Conservation (phyloP, 2,888 invertebrate genomes). For the Phorcus lineatus region DNA sequence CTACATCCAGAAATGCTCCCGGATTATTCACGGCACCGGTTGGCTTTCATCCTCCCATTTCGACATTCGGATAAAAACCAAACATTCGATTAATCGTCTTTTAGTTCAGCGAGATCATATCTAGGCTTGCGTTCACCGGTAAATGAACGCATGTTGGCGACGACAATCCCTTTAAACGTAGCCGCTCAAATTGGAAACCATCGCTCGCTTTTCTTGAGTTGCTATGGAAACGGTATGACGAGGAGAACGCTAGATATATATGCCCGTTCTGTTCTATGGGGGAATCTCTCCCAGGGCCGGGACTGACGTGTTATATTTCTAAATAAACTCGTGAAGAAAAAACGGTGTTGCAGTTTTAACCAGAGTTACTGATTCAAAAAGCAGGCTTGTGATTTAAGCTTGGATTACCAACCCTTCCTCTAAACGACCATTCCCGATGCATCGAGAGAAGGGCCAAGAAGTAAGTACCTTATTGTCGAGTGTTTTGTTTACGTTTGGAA, state of each 20-base stretch:
- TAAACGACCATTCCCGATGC: neutral
- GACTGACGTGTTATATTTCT: neutral
- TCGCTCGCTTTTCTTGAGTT: neutral
- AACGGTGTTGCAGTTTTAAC: neutral
- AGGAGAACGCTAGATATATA: neutral
- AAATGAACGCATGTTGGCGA: neutral
- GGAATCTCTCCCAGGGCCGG: neutral
- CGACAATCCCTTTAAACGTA: neutral
- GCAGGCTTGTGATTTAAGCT: neutral
- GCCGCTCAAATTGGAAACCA: conserved; percentile 1
- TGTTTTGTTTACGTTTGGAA: too few relatives aligned
- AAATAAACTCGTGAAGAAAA: neutral
- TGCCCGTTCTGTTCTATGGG: neutral
- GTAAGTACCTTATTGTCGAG: neutral
- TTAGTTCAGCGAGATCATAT: neutral
- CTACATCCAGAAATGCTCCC: too few relatives aligned
- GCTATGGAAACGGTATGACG: conserved; percentile 2
- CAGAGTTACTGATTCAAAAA: neutral
- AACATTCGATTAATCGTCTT: neutral
- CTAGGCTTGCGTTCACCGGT: neutral
- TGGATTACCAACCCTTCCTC: neutral
- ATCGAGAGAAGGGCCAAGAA: neutral
- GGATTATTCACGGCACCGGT: too few relatives aligned
- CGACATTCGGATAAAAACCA: neutral
- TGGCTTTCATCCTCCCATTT: neutral